These are phyloP conservation scores for Speoplatyrhinus poulsoni DNA, from an alignment of 2,113 vertebrate species.

Conservation along the genomic window DNA sequence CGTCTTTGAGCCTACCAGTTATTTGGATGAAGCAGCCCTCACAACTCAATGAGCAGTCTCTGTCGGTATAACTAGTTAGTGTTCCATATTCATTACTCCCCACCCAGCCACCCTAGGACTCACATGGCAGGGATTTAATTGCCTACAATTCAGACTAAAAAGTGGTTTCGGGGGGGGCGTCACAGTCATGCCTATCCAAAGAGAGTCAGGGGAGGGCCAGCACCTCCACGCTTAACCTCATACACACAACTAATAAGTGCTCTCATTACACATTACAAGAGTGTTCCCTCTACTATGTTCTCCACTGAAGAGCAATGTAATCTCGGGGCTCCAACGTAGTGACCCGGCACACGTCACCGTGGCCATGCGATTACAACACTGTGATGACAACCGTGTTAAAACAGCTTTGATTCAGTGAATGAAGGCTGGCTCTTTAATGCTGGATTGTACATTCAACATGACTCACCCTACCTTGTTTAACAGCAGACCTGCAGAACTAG, in stretches of 20 bases:
- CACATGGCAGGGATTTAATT: constrained; percentile 68
- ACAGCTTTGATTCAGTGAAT: constrained; percentile 26
- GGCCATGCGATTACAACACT: background rate
- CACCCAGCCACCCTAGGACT: constrained; percentile 39
- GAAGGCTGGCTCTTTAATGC: background rate
- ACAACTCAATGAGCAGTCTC: constrained; percentile 64
- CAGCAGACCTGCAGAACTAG: background rate
- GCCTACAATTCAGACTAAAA: constrained; percentile 61
- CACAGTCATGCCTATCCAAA: constrained; percentile 45
- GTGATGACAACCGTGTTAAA: background rate
- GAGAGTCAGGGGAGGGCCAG: constrained; percentile 52
- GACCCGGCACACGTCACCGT: constrained; percentile 6
- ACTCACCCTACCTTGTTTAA: background rate
- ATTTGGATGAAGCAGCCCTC: constrained; percentile 61
- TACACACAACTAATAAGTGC: constrained; percentile 58
- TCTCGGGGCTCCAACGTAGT: constrained; percentile 18
- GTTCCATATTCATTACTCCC: constrained; percentile 72
- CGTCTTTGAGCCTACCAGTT: constrained; percentile 60
- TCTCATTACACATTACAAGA: constrained; percentile 66
- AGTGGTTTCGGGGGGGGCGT: constrained; percentile 49
- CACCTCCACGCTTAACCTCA: constrained; percentile 54
- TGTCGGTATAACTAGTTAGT: constrained; percentile 45
- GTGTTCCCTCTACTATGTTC: constrained; percentile 51
- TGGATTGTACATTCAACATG: too few relatives aligned
- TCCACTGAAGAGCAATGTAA: constrained; percentile 20